Percentiles rank a stretch among this genome's conserved stretches.
Conservation (phyloP, 2,113 vertebrate species). For the Oreochromis aureus region DNA sequence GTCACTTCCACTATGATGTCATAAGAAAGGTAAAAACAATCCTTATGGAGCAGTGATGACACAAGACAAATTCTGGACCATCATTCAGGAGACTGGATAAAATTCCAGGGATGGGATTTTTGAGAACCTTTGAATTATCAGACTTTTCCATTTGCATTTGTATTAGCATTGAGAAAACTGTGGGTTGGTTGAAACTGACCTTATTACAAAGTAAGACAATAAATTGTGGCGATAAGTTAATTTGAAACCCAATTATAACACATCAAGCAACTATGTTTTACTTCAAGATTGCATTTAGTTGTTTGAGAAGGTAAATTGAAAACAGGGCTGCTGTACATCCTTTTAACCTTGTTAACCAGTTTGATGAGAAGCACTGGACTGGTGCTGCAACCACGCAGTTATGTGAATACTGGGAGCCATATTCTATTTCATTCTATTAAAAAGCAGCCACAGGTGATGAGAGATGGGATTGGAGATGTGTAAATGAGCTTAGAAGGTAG, state of each 20-base stretch:
- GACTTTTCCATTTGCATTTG: not conserved
- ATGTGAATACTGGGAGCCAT: not conserved
- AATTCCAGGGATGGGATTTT: not conserved
- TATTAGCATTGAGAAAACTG: not conserved
- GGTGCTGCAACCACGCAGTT: not conserved
- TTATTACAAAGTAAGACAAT: not conserved
- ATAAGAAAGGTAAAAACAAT: not conserved
- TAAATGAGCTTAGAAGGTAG: not conserved
- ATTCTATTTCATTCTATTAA: not conserved
- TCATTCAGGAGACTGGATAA: fast-evolving
- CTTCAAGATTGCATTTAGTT: not conserved
- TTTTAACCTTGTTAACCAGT: not conserved
- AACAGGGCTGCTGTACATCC: not conserved
- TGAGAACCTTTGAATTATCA: not conserved
- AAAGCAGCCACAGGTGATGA: not conserved
- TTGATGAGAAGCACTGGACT: not conserved
- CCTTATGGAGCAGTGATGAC: not conserved
- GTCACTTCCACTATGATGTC: not conserved
- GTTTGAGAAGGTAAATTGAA: not conserved
- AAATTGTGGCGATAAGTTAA: not conserved
- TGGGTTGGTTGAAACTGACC: not conserved
- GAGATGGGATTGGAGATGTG: not conserved
- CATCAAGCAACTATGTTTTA: not conserved
- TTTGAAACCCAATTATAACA: not conserved
- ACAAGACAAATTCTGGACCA: not conserved